These are phyloP conservation scores for Notarius quadriscutis DNA, from an alignment of 2,113 vertebrate genomes.

Conservation along the genomic window DNA sequence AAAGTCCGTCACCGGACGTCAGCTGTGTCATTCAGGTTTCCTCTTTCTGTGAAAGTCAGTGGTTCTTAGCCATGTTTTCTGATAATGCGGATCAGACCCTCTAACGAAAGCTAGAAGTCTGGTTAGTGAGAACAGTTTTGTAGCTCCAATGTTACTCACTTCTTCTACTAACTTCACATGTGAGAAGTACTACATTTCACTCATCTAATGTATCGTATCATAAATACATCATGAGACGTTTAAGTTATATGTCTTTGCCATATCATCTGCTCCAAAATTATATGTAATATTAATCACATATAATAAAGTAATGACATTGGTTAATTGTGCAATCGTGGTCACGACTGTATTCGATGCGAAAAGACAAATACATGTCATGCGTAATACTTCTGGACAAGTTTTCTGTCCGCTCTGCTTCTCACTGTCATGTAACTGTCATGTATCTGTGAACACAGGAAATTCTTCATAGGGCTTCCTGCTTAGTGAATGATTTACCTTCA, in stretches of 20 bases:
- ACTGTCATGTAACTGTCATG: conserved; percentile 15
- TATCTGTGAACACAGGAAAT: background rate
- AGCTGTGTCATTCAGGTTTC: background rate
- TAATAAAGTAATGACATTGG: too few species aligned
- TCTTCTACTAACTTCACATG: too few species aligned
- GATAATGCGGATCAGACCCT: background rate
- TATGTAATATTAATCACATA: background rate
- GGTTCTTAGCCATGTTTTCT: background rate
- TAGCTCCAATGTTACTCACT: background rate
- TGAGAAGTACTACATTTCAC: background rate
- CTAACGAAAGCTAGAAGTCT: background rate
- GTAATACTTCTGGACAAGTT: background rate
- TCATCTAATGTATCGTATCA: background rate
- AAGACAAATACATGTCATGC: background rate
- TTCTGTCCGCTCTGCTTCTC: background rate
- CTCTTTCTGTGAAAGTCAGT: background rate
- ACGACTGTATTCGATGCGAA: background rate
- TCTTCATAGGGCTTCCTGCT: background rate
- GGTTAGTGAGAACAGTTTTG: background rate
- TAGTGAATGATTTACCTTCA: background rate
- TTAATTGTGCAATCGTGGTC: background rate
- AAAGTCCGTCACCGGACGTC: background rate
- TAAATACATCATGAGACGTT: background rate
- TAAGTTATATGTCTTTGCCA: background rate
- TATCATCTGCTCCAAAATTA: background rate